Evolutionary conservation across 2,797 vertebrate species (phyloP).

Genomic region (Lerista edwardsae): DNA sequence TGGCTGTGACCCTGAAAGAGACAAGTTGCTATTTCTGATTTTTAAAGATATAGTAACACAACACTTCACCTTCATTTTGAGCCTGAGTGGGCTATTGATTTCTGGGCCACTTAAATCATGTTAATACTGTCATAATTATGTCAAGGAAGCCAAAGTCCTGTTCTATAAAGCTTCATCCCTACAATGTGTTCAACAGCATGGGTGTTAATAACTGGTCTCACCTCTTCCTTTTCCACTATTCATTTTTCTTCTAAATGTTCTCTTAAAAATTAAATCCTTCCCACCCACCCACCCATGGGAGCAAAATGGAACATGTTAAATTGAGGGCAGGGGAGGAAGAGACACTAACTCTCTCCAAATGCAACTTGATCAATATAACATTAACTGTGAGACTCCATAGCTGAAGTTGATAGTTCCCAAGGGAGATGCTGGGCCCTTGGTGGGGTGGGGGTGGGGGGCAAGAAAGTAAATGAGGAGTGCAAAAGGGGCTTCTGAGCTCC

Average conservation of each 20-base stretch:
- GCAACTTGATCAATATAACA: slow-evolving; percentile 56
- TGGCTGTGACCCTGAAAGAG: slow-evolving; percentile 48
- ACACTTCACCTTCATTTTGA: slow-evolving; percentile 60
- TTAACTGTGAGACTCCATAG: slow-evolving; percentile 67
- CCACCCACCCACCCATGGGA: slow-evolving; percentile 14
- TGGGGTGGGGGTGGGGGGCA: neutral
- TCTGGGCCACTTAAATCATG: slow-evolving; percentile 63
- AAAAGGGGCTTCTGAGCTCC: neutral
- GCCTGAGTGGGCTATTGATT: slow-evolving; percentile 69
- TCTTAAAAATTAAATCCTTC: neutral
- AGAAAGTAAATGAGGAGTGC: neutral
- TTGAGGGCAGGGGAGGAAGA: slow-evolving; percentile 5
- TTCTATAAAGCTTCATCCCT: slow-evolving; percentile 59
- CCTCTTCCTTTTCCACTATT: neutral
- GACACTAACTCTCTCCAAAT: slow-evolving; percentile 13
- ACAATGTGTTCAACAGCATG: slow-evolving; percentile 59
- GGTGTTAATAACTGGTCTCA: slow-evolving; percentile 64
- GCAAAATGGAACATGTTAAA: slow-evolving; percentile 54
- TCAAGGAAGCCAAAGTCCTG: slow-evolving; percentile 50
- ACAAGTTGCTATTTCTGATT: slow-evolving; percentile 54
- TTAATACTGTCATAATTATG: slow-evolving; percentile 68
- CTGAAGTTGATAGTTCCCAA: slow-evolving; percentile 30
- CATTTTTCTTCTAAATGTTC: slow-evolving; percentile 9
- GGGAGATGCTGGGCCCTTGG: neutral
- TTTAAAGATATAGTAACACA: slow-evolving; percentile 36